These are phyloP conservation scores for Strigamia maritima DNA, from an alignment of 2,888 invertebrate genomes.

Conservation along the genomic window DNA sequence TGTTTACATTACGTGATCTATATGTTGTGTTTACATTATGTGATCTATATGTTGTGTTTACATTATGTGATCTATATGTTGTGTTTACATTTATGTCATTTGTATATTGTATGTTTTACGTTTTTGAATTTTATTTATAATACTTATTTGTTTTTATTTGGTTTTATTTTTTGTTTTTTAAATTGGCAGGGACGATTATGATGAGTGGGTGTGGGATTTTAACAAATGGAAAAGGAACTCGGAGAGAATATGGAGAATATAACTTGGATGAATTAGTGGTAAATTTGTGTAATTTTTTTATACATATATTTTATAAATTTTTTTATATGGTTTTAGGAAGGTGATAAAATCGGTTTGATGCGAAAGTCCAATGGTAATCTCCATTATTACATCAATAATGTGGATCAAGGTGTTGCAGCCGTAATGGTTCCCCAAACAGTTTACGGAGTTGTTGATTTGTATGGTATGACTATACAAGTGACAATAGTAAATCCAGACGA, in stretches of 20 bases:
- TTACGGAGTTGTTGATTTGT: slow-evolving; percentile 93
- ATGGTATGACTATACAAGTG: slow-evolving; percentile 87
- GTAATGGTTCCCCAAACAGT: slow-evolving; percentile 73
- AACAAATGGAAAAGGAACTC: slow-evolving; percentile 91
- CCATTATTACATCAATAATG: slow-evolving; percentile 88
- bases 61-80: not conserved
- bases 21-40: not conserved
- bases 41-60: not conserved
- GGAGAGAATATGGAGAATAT: slow-evolving; percentile 86
- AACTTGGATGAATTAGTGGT: slow-evolving; percentile 88
- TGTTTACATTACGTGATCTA: not conserved
- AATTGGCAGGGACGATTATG: slow-evolving; percentile 52
- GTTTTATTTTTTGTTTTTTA: not conserved
- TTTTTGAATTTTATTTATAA: not conserved
- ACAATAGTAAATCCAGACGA: slow-evolving; percentile 79
- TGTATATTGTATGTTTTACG: not conserved
- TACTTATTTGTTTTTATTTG: no score
- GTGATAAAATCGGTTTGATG: slow-evolving; percentile 89
- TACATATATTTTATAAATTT: not conserved
- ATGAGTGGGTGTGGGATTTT: slow-evolving; percentile 96
- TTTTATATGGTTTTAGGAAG: slow-evolving; percentile 61
- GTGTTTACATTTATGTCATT: slow-evolving; percentile 40
- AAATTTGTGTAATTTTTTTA: slow-evolving; percentile 46
- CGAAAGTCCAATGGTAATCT: slow-evolving; percentile 76
- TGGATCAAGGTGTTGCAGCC: slow-evolving; percentile 87